Base-by-base conservation (phyloP, 2,888 invertebrate genomes). In the Diplolepis rosae region DNA sequence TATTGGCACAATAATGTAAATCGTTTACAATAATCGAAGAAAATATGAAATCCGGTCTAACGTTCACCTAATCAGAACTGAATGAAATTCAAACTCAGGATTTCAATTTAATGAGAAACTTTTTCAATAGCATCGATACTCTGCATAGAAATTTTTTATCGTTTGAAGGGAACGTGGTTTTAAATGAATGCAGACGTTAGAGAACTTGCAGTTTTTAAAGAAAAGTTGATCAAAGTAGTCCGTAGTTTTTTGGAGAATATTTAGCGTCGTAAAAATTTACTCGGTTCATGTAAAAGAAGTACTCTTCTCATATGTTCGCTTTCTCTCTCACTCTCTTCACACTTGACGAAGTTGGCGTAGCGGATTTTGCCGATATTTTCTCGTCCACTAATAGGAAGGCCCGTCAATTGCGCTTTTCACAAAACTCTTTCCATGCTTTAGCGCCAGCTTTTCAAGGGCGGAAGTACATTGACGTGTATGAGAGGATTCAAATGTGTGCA, bases 381-480 rank as follows among this genome's bases (percentile, higher is more conserved):
- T 82, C 79, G 77, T 78, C 76, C 73, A 77, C 76, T 80, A 78
- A 82, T 82, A 81, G 81, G 77, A 76, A 80, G 80, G 74, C 82
- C 80, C 79, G 83, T 84, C 82, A 84, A 84, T 83, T 83, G 83
- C 80, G 74, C 79, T 82, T 84, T 86, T 80, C 80, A 81, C 82
- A 82, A 82, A 84, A 80, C 80, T 77, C 68, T 66, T 70, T 68
- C 73, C 56, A 66, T 72, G 72, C 71, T 66, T 73, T 71, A 72
- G 73, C 71, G 70, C 70, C 68, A 69, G 70, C 54, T 67, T 61
- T 71, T 71, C 67, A 68, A 52, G 68, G 18, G 42, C 18, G 52
- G 18, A 27, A 51, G 65, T 61, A 22, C 61, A 61, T 61, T 61
- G 39, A 61, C 15, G 39, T 24, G 61, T 61, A 61, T 39, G 24